Conservation (phyloP, 2,113 vertebrate genomes). For the Pyrgilauda ruficollis region DNA sequence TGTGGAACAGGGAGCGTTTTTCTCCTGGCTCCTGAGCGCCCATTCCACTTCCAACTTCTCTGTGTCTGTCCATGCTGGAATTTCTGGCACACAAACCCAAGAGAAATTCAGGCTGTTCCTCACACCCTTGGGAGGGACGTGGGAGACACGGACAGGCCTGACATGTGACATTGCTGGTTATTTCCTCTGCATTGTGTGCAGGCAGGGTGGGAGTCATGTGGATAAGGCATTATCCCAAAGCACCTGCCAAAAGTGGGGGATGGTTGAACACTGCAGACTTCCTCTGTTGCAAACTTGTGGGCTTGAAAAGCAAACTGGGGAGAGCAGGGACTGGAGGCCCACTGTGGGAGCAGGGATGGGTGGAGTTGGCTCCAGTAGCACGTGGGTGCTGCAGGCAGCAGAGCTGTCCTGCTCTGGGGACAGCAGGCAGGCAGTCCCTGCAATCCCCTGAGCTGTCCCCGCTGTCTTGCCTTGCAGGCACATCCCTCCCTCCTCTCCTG, state of each 20-base stretch:
- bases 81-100: background rate
- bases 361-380: background rate
- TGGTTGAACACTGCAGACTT: too few species aligned
- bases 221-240: background rate
- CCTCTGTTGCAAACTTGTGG: background rate
- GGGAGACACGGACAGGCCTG: background rate
- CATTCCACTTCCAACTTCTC: rapidly evolving
- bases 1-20: background rate
- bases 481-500: constrained; percentile 70
- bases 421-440: background rate
- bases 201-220: background rate
- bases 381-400: rapidly evolving
- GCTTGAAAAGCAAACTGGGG: background rate
- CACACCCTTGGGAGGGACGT: background rate
- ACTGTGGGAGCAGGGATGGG: background rate
- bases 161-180: background rate
- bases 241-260: background rate
- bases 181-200: background rate
- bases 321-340: background rate
- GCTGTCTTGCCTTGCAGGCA: background rate
- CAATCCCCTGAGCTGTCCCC: background rate
- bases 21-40: background rate
- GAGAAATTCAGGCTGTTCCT: background rate
- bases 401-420: background rate
- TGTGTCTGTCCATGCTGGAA: background rate